A percentile compares a stretch with the other conserved stretches of the same genome.
Conservation (phyloP, 2,797 vertebrate species). For the Myotis planiceps region DNA sequence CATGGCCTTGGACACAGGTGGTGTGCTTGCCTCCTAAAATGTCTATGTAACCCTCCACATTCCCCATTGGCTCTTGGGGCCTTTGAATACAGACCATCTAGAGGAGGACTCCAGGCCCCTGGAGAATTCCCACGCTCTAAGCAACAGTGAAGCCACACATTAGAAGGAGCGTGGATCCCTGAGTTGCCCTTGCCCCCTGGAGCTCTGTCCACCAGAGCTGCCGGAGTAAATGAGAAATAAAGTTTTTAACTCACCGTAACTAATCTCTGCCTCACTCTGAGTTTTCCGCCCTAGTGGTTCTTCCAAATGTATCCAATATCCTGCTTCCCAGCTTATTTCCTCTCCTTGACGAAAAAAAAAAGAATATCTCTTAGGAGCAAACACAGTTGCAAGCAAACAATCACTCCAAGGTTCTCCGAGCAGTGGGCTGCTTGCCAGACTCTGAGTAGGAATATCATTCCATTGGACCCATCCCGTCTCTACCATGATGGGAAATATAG, state of each 20-base stretch:
- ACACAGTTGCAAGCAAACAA: constrained; percentile 47
- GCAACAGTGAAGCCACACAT: not conserved
- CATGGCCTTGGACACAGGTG: not conserved
- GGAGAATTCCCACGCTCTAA: not conserved
- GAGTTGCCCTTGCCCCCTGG: not conserved
- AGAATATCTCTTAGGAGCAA: constrained; percentile 38
- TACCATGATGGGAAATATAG: not conserved
- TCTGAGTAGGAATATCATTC: not conserved
- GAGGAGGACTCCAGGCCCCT: not conserved
- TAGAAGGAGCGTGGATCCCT: not conserved
- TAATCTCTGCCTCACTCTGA: not conserved
- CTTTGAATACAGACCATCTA: not conserved
- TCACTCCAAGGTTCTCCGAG: not conserved
- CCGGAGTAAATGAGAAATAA: not conserved
- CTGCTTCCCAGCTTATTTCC: constrained; percentile 57
- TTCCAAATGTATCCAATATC: constrained; percentile 52
- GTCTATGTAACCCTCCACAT: not conserved
- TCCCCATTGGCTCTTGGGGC: not conserved
- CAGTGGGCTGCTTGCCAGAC: constrained; percentile 19
- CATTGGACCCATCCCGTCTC: not conserved
- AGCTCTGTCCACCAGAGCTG: not conserved
- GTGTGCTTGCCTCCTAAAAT: constrained; percentile 1
- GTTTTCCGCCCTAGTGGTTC: not conserved
- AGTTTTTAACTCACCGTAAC: not conserved
- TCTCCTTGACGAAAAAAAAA: constrained; percentile 35